These are phyloP conservation scores for Hydractinia symbiolongicarpus DNA, from an alignment of 30 jellyfish, hydroid and myxozoan species.

Conservation along the genomic window DNA sequence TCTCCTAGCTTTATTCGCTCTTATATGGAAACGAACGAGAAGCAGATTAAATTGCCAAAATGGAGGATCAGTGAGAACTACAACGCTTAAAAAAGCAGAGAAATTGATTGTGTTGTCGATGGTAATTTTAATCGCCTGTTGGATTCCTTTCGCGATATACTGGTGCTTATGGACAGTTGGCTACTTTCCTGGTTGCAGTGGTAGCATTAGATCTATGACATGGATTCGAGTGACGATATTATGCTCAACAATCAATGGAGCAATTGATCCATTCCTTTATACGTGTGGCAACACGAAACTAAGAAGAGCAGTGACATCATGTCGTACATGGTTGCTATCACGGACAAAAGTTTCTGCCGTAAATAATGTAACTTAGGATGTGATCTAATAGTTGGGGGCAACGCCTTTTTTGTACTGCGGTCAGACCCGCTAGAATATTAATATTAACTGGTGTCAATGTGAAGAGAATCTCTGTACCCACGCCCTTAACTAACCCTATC, in stretches of 20 bases:
- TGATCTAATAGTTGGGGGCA: too few species aligned
- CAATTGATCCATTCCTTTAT: conserved; percentile 60
- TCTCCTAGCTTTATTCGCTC: conserved; percentile 57
- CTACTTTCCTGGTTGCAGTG: conserved; percentile 43
- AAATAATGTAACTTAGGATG: too few species aligned
- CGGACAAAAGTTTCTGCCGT: too few species aligned
- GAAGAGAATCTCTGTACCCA: too few species aligned
- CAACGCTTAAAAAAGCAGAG: conserved; percentile 56
- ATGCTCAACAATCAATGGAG: conserved; percentile 59
- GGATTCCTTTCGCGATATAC: conserved; percentile 70
- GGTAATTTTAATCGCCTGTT: conserved; percentile 41
- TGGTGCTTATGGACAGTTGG: conserved; percentile 27
- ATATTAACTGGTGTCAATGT: too few species aligned
- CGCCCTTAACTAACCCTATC: too few species aligned
- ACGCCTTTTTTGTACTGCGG: too few species aligned
- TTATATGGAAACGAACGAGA: conserved; percentile 40
- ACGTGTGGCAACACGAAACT: neutral
- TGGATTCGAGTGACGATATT: conserved; percentile 67
- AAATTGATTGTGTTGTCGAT: conserved; percentile 62
- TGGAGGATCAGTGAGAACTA: conserved; percentile 25
- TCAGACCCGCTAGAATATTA: too few species aligned
- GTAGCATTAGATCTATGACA: conserved; percentile 27
- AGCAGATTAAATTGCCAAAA: conserved; percentile 11
- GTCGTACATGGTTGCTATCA: too few species aligned
- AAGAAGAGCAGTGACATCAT: too few species aligned